Base-by-base conservation (phyloP, 2,888 invertebrate genomes). In the Erebia epiphron region DNA sequence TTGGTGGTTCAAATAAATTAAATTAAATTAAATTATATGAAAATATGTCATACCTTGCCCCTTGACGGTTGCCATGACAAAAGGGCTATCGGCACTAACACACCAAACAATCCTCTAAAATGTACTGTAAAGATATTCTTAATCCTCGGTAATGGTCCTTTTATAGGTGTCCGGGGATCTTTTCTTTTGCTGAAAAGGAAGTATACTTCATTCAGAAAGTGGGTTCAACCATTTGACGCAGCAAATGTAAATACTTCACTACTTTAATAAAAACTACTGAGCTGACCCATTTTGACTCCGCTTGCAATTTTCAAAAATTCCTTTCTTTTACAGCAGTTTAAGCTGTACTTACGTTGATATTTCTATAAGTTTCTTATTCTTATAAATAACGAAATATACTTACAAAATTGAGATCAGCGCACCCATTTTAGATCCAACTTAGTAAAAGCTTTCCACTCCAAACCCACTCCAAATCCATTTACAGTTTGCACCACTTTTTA, bases 81-180 rank as follows among this genome's bases (percentile, higher is more conserved):
- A 4, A 65, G 8, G 2, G 49, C 0, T 8, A 86, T 0, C 1
- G 87, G 84, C 1, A 86, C 61, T 1, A 84, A 0, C 0, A 80
- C 54, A 10, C 88, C 88, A 49, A 89, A 0, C 1, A 88, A 0
- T 1, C 89, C 89, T 73, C 81, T 82, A 66, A 67, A 83, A 75
- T 88, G 82, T 16, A 74, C 73, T 1, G 21, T 1, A 0, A 70
- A 2, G 2, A 81, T 60, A 76, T 86, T 86, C 58, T 74, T 75
- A 0, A 87, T 0, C 41, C 81, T 78, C 1, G 77, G 77, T 0
- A 43, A 8, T 0, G 63, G 0, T 0, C 80, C 81, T 10, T 61
- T 71, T 0, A 87, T 72, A 1, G 83, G 85, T 5, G 77, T 81
- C 26, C 75, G 72, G 1, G 78, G 75, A 50, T 77, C 76, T 54